Evolutionary conservation across 2,113 vertebrate genomes (phyloP), one percentile per base, ranked within the genome.

Genomic region (Chaetodon trifascialis): DNA sequence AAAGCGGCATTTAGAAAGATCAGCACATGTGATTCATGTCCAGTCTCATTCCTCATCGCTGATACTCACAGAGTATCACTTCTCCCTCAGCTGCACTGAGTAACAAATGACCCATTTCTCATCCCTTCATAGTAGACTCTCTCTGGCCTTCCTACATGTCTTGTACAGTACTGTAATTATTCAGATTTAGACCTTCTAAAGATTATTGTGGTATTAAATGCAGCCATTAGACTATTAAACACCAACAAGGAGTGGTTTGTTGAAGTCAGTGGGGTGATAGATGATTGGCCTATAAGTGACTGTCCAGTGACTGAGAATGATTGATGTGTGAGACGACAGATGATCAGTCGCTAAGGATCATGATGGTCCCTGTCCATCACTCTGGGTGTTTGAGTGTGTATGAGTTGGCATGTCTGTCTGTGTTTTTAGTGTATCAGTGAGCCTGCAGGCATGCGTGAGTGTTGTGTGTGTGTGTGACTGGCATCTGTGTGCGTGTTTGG

Each of bases 281-380:
- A 66, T 81, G 72, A 88, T 69, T 80, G 80, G 51, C 73, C 49
- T 58, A 30, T 30, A 55, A 84, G 73, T 76, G 69, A 84, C 86
- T 82, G 77, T 83, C 79, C 66, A 58, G 82, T 80, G 77, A 86
- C 73, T 73, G 66, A 55, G 68, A 49, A 59, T 92, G 90, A 92
- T 89, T 94, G 93, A 94, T 89, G 85, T 72, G 54, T 66, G 69
- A 83, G 91, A 86, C 71, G 55, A 85, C 77, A 25, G 87, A 80
- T 91, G 79, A 76, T 86, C 86, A 90, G 83, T 91, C 90, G 91
- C 90, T 89, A 87, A 89, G 70, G 66, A 86, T 89, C 89, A 84
- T 80, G 83, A 90, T 85, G 88, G 86, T 88, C 40, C 83, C 88
- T 73, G 94, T 94, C 91, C 81, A 82, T 92, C 91, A 93, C 49